Evolutionary conservation across 35 echinoderm and acorn worm genomes (phyloP).

Genomic region (Anneissia japonica): DNA sequence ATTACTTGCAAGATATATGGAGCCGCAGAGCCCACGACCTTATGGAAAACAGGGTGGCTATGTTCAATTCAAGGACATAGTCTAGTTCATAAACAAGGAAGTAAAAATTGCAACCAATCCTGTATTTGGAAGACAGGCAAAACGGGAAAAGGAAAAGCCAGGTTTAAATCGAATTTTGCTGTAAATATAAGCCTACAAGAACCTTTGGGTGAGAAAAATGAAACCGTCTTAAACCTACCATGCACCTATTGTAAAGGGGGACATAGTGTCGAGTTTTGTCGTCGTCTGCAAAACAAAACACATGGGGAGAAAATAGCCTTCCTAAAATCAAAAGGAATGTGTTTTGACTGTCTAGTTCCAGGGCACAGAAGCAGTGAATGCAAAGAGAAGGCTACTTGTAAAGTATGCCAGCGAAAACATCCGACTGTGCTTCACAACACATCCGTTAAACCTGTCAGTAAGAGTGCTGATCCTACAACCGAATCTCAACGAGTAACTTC

Average conservation of each 20-base stretch:
- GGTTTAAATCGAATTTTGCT: background rate
- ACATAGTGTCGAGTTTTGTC: conserved; percentile 7
- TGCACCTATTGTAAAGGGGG: conserved; percentile 10
- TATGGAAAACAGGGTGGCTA: background rate
- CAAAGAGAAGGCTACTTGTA: conserved; percentile 1
- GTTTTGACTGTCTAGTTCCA: conserved; percentile 12
- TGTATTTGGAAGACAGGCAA: conserved; percentile 15
- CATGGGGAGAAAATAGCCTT: conserved; percentile 13
- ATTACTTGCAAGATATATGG: conserved; percentile 20
- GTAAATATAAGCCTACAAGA: conserved; percentile 11
- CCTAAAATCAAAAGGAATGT: conserved; percentile 22
- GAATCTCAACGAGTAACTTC: background rate
- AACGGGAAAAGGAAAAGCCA: background rate
- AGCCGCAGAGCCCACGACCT: background rate
- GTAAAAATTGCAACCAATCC: conserved; percentile 25
- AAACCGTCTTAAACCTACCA: background rate
- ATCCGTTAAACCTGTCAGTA: background rate
- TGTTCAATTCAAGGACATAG: conserved; percentile 12
- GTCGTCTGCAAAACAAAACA: background rate
- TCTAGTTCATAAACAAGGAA: conserved; percentile 16
- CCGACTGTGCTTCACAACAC: conserved; percentile 26
- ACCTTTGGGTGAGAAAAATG: background rate
- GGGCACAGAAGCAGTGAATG: conserved; percentile 26
- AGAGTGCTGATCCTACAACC: background rate
- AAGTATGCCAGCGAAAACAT: conserved; percentile 19